Evolutionary conservation across 1,140 invertebrate genomes (phyloP).

Genomic region (Calephelis nemesis): DNA sequence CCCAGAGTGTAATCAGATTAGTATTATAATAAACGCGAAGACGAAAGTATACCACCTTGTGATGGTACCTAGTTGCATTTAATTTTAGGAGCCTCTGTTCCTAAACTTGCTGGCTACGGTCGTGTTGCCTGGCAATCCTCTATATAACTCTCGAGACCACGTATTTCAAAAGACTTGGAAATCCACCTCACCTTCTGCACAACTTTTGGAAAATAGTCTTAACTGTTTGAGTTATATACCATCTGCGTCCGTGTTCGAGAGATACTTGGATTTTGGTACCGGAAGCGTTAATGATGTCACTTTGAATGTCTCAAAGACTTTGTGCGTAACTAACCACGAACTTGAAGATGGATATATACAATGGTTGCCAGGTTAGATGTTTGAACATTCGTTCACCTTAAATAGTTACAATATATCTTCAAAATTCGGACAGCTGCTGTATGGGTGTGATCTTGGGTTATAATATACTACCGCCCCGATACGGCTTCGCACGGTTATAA

Average conservation of each 20-base stretch:
- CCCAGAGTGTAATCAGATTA: too few relatives aligned
- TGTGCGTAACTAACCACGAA: conserved; percentile 68
- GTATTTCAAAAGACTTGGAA: conserved; percentile 55
- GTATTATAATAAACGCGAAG: too few relatives aligned
- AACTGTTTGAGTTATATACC: conserved; percentile 58
- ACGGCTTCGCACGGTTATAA: too few relatives aligned
- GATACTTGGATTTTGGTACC: conserved; percentile 63
- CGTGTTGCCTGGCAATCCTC: conserved; percentile 47
- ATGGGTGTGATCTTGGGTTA: too few relatives aligned
- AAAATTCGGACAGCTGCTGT: too few relatives aligned
- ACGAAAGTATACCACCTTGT: too few relatives aligned
- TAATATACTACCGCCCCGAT: too few relatives aligned
- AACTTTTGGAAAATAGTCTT: conserved; percentile 69
- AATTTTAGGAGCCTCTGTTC: conserved; percentile 58
- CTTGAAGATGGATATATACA: conserved; percentile 58
- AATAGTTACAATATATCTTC: too few relatives aligned
- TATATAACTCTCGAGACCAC: conserved; percentile 51
- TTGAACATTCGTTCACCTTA: neutral
- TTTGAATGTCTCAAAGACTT: conserved; percentile 63
- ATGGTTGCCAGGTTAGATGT: conserved; percentile 59
- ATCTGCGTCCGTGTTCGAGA: conserved; percentile 58
- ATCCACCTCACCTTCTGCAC: conserved; percentile 45
- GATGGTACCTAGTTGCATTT: neutral
- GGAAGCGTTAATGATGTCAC: conserved; percentile 57
- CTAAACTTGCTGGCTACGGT: conserved; percentile 55